Evolutionary conservation across 2,888 invertebrate species (phyloP), one percentile per base, ranked within the genome.

Genomic region (Synergus japonicus): DNA sequence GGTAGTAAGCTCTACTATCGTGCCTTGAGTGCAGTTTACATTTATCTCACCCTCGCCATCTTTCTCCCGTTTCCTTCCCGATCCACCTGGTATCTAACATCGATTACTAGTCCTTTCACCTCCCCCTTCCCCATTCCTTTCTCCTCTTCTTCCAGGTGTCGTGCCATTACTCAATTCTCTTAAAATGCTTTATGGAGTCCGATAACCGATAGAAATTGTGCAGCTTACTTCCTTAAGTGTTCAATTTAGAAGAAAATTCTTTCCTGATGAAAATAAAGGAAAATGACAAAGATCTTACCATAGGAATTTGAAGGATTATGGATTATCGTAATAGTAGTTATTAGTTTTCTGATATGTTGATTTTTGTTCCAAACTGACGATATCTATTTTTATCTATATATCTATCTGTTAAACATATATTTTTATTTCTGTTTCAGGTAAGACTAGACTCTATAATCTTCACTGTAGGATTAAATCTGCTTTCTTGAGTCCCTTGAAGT

Each of bases 91-190:
- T 73, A 54, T 73, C 73, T 54, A 73, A 73, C 73, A 73, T 73
- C 73, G 54, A 73, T 73, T 73, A 73, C 73, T 49, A 54, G 29
- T 13, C 69, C 69, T 29, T 49, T 10, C 29, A 15, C 46, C 37
- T 46, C 37, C 2, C 29, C 29, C 29, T 3, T 29, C 29, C 3
- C n/a, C 43, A 46, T 4, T 9, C 73, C 29, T 7, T 37, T 29
- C 29, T 29, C 9, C 54, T 37, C n/a, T 54, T 54, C 73, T 54
- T 73, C 37, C 54, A 73, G 73, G 73, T 54, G 73, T 73, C 73
- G 73, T 54, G 73, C 54, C 73, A 73, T 73, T 73, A 73, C 73
- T 73, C 73, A 73, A 49, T 73, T 73, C 73, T 54, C 49, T 73
- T 73, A 73, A 73, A 73, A 73, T 73, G 49, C 73, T 73, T 73